Percentiles rank a stretch among this genome's conserved stretches.
Evolutionary conservation across 2,113 vertebrate genomes (phyloP).

Genomic region (Ammodytes marinus): DNA sequence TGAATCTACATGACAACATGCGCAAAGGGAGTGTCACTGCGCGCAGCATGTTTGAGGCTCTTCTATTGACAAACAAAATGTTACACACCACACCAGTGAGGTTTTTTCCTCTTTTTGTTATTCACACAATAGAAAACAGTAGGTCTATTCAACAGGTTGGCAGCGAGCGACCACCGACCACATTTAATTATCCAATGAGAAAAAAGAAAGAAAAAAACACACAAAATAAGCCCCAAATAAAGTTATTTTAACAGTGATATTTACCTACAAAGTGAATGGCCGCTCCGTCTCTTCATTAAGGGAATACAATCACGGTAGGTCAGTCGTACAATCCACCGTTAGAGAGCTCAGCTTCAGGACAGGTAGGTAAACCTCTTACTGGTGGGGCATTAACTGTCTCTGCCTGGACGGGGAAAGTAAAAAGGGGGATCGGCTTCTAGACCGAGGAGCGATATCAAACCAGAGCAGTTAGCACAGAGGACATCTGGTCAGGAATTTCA

Average conservation of each 20-base stretch:
- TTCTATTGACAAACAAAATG: conserved; percentile 14
- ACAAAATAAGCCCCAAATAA: not conserved
- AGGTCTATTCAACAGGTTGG: conserved; percentile 39
- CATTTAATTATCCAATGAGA: not conserved
- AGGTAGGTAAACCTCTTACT: conserved; percentile 77
- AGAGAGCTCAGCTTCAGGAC: not conserved
- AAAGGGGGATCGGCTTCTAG: not conserved
- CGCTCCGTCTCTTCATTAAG: not conserved
- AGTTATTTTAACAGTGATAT: not conserved
- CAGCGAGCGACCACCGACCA: not conserved
- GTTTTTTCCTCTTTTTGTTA: conserved; percentile 37
- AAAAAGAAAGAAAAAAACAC: not conserved
- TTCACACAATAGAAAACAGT: conserved; percentile 33
- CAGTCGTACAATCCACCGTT: conserved; percentile 19
- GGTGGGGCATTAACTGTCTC: conserved; percentile 21
- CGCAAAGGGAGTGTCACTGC: conserved; percentile 45
- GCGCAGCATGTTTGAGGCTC: not conserved
- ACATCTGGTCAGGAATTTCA: conserved; percentile 7
- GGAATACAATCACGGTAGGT: not conserved
- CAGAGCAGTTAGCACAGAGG: rapidly evolving
- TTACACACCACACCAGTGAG: not conserved
- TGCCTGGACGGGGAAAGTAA: conserved; percentile 53
- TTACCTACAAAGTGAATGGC: conserved; percentile 21
- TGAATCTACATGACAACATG: no score
- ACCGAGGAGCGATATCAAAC: not conserved